These are phyloP conservation scores for Meloidogyne exigua DNA, from an alignment of 1,140 invertebrate genomes.

Conservation along the genomic window DNA sequence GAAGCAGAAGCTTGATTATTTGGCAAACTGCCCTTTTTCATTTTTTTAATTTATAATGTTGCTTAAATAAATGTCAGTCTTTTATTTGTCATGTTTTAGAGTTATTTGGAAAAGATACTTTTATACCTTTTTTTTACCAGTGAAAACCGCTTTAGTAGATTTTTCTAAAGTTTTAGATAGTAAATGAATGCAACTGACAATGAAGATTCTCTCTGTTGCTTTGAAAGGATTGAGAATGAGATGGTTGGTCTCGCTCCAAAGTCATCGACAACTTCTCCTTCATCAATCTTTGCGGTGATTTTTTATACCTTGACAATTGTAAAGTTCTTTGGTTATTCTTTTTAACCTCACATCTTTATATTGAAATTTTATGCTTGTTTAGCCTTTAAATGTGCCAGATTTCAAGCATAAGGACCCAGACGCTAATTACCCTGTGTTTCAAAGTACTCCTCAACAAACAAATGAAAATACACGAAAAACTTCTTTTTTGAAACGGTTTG, in stretches of 20 bases:
- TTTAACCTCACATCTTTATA: not conserved
- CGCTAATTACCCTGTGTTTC: not conserved
- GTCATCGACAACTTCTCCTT: not conserved
- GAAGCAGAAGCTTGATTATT: constrained; percentile 68
- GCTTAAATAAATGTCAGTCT: not conserved
- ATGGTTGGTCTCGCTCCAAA: not conserved
- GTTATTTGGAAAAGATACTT: not conserved
- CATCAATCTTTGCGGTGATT: not conserved
- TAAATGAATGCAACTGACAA: not conserved
- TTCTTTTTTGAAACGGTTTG: not conserved
- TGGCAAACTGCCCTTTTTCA: not conserved
- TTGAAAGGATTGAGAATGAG: constrained; percentile 6
- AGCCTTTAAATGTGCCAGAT: constrained; percentile 14
- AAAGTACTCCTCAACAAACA: constrained; percentile 13
- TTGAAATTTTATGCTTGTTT: not conserved
- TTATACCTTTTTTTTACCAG: not conserved
- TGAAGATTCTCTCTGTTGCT: constrained; percentile 5
- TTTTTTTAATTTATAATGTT: not conserved
- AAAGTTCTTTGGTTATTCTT: too few species aligned
- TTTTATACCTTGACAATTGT: too few species aligned
- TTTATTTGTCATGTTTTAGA: not conserved
- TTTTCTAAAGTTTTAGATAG: not conserved
- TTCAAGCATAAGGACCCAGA: not conserved
- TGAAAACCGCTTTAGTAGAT: too few species aligned
- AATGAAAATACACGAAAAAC: not conserved